phyloP scores from a whole-genome alignment of 2,113 vertebrate genomes.

The Brachirus orientalis region DNA sequence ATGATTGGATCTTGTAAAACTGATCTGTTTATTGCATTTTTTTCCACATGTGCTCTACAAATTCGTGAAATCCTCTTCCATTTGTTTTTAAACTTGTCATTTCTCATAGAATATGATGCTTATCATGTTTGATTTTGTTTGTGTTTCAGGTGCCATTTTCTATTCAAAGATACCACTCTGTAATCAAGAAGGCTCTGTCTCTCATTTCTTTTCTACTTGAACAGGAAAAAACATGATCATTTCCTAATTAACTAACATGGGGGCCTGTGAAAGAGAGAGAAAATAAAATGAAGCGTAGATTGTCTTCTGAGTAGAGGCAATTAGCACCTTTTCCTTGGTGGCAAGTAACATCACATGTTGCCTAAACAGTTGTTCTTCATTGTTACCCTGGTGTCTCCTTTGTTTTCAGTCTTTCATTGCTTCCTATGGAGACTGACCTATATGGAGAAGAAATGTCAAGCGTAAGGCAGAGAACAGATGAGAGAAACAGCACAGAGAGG shows the following conservation, averaged over 20 bases:
- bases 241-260: slow-evolving; percentile 63
- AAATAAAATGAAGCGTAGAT: slow-evolving; percentile 35
- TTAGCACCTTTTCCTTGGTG: slow-evolving; percentile 62
- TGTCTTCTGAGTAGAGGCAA: slow-evolving; percentile 55
- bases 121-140: slow-evolving; percentile 65
- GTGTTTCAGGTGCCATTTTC: slow-evolving; percentile 44
- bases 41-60: slow-evolving; percentile 15
- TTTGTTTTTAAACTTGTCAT: slow-evolving; percentile 56
- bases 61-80: slow-evolving; percentile 54
- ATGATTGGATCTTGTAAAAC: slow-evolving; percentile 61
- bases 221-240: slow-evolving; percentile 57
- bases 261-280: slow-evolving; percentile 21
- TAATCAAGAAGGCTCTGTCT: slow-evolving; percentile 53
- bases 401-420: slow-evolving; percentile 9
- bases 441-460: slow-evolving; percentile 77
- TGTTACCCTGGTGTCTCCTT: slow-evolving; percentile 24
- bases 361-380: slow-evolving; percentile 59
- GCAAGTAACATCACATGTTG: slow-evolving; percentile 43
- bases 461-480: slow-evolving; percentile 59
- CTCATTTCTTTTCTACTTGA: slow-evolving; percentile 32
- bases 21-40: slow-evolving; percentile 45
- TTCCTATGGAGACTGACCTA: slow-evolving; percentile 72
- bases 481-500: slow-evolving; percentile 53
- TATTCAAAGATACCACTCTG: slow-evolving; percentile 57
- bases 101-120: slow-evolving; percentile 39